A percentile compares a stretch with the other conserved stretches of the same genome.
phyloP scores from a whole-genome alignment of 2,888 invertebrate genomes.

The Idaea aversata region DNA sequence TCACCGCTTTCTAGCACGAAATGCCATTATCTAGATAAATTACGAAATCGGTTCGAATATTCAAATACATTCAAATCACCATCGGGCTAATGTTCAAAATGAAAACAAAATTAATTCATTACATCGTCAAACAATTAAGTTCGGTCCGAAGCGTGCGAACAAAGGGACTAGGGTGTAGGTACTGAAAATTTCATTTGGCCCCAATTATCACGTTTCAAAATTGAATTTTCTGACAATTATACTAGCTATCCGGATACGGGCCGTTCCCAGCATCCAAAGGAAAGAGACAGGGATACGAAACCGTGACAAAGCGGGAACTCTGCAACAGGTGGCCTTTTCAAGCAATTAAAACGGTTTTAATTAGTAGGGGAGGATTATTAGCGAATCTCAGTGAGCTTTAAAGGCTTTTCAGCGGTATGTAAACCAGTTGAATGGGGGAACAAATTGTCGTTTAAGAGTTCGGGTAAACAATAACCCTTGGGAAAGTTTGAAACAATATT shows the following conservation, averaged over 20 bases:
- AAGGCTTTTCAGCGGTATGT: conserved; percentile 65
- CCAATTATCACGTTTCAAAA: conserved; percentile 71
- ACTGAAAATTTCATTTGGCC: conserved; percentile 73
- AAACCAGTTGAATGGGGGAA: conserved; percentile 64
- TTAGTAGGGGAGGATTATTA: conserved; percentile 78
- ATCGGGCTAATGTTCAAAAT: conserved; percentile 27
- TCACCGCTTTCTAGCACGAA: conserved; percentile 26
- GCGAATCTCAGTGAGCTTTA: conserved; percentile 66
- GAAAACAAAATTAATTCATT: conserved; percentile 64
- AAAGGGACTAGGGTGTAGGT: conserved; percentile 55
- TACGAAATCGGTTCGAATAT: conserved; percentile 25
- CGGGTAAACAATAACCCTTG: conserved; percentile 22
- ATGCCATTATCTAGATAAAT: conserved; percentile 25
- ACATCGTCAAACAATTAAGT: conserved; percentile 63
- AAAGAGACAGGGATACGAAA: conserved; percentile 38
- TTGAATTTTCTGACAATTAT: conserved; percentile 75
- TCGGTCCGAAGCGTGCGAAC: conserved; percentile 59
- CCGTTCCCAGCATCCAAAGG: conserved; percentile 61
- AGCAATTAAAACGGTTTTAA: conserved; percentile 80
- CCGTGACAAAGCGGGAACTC: conserved; percentile 39
- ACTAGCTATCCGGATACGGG: conserved; percentile 74
- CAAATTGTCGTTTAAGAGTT: conserved; percentile 23
- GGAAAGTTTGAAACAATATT: conserved; percentile 32
- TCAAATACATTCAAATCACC: conserved; percentile 24
- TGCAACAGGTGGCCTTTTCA: conserved; percentile 76